Base-by-base conservation (phyloP, 2,113 vertebrate genomes). In the Rhabdomys dilectus region DNA sequence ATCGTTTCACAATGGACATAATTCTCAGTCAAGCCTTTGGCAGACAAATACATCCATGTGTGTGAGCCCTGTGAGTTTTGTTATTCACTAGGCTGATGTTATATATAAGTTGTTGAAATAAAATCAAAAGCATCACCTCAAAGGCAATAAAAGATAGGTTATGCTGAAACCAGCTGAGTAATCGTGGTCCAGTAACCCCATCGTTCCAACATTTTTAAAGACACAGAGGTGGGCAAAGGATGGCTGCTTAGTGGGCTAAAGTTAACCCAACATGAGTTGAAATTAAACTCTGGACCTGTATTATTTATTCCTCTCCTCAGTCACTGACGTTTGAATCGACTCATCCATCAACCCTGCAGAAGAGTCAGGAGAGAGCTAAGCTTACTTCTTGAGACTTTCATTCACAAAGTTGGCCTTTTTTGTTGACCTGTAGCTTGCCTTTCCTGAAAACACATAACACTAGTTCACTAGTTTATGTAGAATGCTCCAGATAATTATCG, bases 11-110 rank as follows among this genome's bases (percentile, higher is more conserved):
- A 4, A 62, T 82, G 68, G 22, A 9, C 45, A 64, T 24, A 39
- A 93, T 66, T 93, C 91, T 34, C 48, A 75, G 53, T 62, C 76
- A 1, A 80, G 0, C 0, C 64, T 10, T 91, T 39, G 82, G 88
- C 78, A 31, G 73, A 73, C 34, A 34, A 60, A 24, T 80, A 58
- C 5, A 56, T 95, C 51, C 91, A 53, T 75, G 7, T 9, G 0
- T 0, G 0, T 34, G 3, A 56, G 16, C 95, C 73, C 34, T 82
- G 19, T 95, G 87, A 9, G 7, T 76, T 91, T 82, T 72, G 91
- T n/a, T 92, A 77, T 92, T 96, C 70, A 31, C 10, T 15, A 64
- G 88, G 56, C 72, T 85, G 89, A 89, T 87, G 13, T 2, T 56
- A 24, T 58, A 29, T 75, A 36, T 78, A 91, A 88, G 91, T 53